phyloP scores from a whole-genome alignment of 1,140 invertebrate genomes.

The Probaryconus sp. region DNA sequence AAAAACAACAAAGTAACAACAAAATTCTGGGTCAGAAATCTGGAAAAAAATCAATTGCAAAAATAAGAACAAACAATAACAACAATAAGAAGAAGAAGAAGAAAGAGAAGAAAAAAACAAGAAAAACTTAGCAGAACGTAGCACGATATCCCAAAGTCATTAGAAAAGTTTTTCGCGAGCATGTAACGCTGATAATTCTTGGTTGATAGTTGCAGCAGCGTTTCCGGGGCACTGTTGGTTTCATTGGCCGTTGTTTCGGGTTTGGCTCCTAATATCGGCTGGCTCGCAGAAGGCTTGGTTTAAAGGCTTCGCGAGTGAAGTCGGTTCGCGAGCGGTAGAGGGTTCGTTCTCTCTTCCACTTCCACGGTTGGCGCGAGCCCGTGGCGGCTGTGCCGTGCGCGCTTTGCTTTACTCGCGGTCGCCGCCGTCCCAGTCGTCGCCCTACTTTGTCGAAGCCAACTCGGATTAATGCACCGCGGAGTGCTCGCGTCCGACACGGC shows the following conservation, averaged over 20 bases:
- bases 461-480: constrained; percentile 66
- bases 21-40: too few species aligned
- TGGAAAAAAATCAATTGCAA: too few species aligned
- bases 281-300: constrained; percentile 9
- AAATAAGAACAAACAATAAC: too few species aligned
- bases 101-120: too few species aligned
- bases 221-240: neutral
- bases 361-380: constrained; percentile 70
- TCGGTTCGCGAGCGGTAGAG: constrained; percentile 64
- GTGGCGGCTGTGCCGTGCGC: constrained; percentile 55
- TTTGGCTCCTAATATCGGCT: constrained; percentile 15
- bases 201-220: too few species aligned
- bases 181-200: too few species aligned
- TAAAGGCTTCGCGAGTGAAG: constrained; percentile 47
- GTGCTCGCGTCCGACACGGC: constrained; percentile 7
- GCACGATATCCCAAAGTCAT: too few species aligned
- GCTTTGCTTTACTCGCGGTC: constrained; percentile 69
- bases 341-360: constrained; percentile 75
- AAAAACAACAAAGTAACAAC: too few species aligned
- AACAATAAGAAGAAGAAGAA: too few species aligned
- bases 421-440: constrained; percentile 75
- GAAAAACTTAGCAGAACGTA: too few species aligned
- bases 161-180: too few species aligned
- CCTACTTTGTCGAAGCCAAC: constrained; percentile 78
- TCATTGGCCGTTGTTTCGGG: neutral